A percentile compares a stretch with the other conserved stretches of the same genome.
phyloP scores from a whole-genome alignment of 2,888 invertebrate genomes.

The Isotomurus palustris region DNA sequence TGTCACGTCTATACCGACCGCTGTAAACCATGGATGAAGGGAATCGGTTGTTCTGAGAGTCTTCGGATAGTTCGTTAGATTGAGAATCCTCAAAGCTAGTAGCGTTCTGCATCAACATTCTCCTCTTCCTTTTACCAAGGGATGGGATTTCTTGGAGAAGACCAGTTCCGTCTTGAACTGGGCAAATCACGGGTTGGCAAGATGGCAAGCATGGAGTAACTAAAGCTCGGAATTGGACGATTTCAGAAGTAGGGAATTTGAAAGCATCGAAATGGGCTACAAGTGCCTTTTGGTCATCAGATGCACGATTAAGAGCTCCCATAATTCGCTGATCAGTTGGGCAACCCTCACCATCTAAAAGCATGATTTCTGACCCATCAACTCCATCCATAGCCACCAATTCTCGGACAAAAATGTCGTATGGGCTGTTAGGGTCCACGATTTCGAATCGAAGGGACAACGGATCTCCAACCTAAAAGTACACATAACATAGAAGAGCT shows the following conservation, averaged over 20 bases:
- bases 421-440: slow-evolving; percentile 85
- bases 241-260: slow-evolving; percentile 92
- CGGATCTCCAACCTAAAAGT: slow-evolving; percentile 52
- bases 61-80: slow-evolving; percentile 43
- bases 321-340: slow-evolving; percentile 91
- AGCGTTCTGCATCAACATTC: slow-evolving; percentile 53
- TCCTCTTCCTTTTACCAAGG: slow-evolving; percentile 73
- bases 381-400: slow-evolving; percentile 91
- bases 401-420: slow-evolving; percentile 91
- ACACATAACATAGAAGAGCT: too few species aligned
- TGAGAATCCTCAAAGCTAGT: slow-evolving; percentile 28
- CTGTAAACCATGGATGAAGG: slow-evolving; percentile 19
- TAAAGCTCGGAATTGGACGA: slow-evolving; percentile 90
- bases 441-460: slow-evolving; percentile 87
- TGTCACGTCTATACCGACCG: slow-evolving; percentile 39
- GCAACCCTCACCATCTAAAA: slow-evolving; percentile 86
- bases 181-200: slow-evolving; percentile 87
- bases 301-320: slow-evolving; percentile 83
- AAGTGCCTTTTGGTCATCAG: slow-evolving; percentile 55
- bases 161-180: slow-evolving; percentile 75
- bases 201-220: slow-evolving; percentile 91
- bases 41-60: slow-evolving; percentile 13
- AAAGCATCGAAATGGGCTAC: slow-evolving; percentile 91
- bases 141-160: slow-evolving; percentile 76
- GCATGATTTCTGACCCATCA: slow-evolving; percentile 84